Evolutionary conservation across 2,888 invertebrate species (phyloP).

Genomic region (Cyrtodaria siliqua): DNA sequence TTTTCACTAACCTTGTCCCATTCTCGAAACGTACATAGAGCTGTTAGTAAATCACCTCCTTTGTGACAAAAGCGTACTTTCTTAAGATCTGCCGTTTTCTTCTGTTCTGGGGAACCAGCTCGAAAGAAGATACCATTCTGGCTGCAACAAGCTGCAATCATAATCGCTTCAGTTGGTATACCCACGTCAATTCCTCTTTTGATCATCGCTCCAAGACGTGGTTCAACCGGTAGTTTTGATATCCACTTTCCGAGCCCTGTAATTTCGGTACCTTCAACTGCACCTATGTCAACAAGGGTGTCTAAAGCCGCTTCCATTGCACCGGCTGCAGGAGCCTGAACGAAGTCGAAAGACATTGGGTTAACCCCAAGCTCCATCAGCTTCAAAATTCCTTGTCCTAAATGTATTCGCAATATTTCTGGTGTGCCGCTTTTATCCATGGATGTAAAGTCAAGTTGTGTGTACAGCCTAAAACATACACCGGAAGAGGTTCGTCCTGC

Average conservation of each 20-base stretch:
- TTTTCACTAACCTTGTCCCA: slow-evolving; percentile 75
- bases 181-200: slow-evolving; percentile 68
- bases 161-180: slow-evolving; percentile 76
- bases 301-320: slow-evolving; percentile 75
- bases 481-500: slow-evolving; percentile 85
- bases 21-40: slow-evolving; percentile 75
- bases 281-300: slow-evolving; percentile 77
- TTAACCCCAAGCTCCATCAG: slow-evolving; percentile 82
- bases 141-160: slow-evolving; percentile 78
- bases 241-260: slow-evolving; percentile 82
- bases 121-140: slow-evolving; percentile 82
- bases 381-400: slow-evolving; percentile 80
- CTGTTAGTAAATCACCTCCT: slow-evolving; percentile 80
- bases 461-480: slow-evolving; percentile 84
- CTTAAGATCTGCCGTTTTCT: slow-evolving; percentile 70
- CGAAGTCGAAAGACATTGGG: slow-evolving; percentile 82
- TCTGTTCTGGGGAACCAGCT: slow-evolving; percentile 73
- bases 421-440: slow-evolving; percentile 80
- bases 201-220: slow-evolving; percentile 76
- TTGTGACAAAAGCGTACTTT: slow-evolving; percentile 78
- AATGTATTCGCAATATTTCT: slow-evolving; percentile 83
- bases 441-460: slow-evolving; percentile 75
- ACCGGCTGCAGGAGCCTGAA: slow-evolving; percentile 78
- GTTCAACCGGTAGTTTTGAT: slow-evolving; percentile 81
- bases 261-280: slow-evolving; percentile 72